Percentiles rank a stretch among this genome's conserved stretches.
phyloP scores from a whole-genome alignment of 2,797 vertebrate species.

The Toxotes lorentzi region DNA sequence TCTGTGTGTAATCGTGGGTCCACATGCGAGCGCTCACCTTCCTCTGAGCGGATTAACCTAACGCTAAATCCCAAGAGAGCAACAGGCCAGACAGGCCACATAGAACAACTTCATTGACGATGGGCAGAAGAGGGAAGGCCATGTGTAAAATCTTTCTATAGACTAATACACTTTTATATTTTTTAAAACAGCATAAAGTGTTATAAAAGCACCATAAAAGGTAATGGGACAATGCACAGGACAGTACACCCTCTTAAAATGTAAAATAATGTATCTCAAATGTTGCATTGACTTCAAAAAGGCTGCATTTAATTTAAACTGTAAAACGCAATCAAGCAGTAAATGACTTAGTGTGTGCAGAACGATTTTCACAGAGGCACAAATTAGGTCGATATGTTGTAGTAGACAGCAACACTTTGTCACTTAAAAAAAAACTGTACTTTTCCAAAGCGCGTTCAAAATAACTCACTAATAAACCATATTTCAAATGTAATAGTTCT shows the following conservation, averaged over 20 bases:
- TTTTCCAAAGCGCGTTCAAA: conserved; percentile 24
- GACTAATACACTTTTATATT: conserved; percentile 34
- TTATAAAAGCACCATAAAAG: conserved; percentile 12
- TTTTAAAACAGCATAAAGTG: conserved; percentile 24
- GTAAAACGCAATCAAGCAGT: conserved; percentile 45
- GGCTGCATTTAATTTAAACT: conserved; percentile 5
- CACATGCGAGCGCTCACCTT: conserved; percentile 85
- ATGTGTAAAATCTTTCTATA: conserved; percentile 58
- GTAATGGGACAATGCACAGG: background rate
- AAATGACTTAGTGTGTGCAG: conserved; percentile 33
- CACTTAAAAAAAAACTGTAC: conserved; percentile 25
- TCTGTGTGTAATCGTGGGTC: conserved; percentile 90
- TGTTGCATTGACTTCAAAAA: background rate
- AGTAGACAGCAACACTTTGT: conserved; percentile 40
- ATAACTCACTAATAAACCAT: conserved; percentile 10
- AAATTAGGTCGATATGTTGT: conserved; percentile 42
- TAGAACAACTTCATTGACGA: conserved; percentile 81
- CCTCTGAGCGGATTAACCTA: conserved; percentile 87
- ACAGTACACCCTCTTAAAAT: conserved; percentile 9
- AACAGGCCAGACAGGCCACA: conserved; percentile 85
- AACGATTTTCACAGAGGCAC: conserved; percentile 34
- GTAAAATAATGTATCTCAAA: conserved; percentile 9
- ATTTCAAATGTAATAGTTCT: conserved; percentile 26
- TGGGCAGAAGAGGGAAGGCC: conserved; percentile 60
- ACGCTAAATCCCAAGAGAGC: conserved; percentile 86